These are phyloP conservation scores for Malacoctenus gilli DNA, from an alignment of 2,797 vertebrate genomes.

Conservation along the genomic window DNA sequence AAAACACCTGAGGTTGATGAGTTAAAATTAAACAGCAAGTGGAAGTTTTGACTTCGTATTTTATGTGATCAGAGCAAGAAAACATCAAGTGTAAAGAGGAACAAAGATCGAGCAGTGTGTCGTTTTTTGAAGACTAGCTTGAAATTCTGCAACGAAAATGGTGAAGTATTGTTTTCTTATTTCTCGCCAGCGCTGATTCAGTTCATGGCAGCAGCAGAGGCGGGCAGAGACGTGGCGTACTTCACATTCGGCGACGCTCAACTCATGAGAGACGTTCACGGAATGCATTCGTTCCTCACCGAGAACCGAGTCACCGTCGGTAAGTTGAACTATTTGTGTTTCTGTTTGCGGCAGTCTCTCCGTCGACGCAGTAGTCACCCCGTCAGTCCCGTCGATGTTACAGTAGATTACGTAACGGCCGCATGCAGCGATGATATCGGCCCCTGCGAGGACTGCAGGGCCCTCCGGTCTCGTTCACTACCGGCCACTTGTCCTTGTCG, in stretches of 20 bases:
- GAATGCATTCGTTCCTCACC: slow-evolving; percentile 88
- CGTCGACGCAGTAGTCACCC: not conserved
- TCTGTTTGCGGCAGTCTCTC: not conserved
- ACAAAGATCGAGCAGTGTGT: too few relatives aligned
- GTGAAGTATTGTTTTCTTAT: too few relatives aligned
- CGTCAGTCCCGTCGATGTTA: not conserved
- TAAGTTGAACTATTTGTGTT: slow-evolving; percentile 71
- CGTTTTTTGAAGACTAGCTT: too few relatives aligned
- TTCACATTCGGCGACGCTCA: slow-evolving; percentile 94
- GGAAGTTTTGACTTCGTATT: too few relatives aligned
- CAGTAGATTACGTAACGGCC: slow-evolving; percentile 36
- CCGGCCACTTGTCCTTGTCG: slow-evolving; percentile 39
- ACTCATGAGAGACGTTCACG: slow-evolving; percentile 91
- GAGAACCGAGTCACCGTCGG: slow-evolving; percentile 86
- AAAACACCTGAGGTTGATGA: too few relatives aligned
- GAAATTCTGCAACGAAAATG: too few relatives aligned
- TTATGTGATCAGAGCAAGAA: too few relatives aligned
- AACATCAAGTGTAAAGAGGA: too few relatives aligned
- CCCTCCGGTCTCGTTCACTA: slow-evolving; percentile 19
- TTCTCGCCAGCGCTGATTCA: slow-evolving; percentile 93
- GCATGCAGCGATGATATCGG: slow-evolving; percentile 20
- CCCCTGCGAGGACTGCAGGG: slow-evolving; percentile 1
- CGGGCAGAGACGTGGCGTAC: slow-evolving; percentile 92
- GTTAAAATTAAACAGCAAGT: too few relatives aligned
- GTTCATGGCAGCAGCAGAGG: slow-evolving; percentile 91